Percentiles rank a stretch among this genome's conserved stretches.
These are phyloP conservation scores for Dromas ardeola DNA, from an alignment of 2,113 vertebrate genomes.

Conservation along the genomic window DNA sequence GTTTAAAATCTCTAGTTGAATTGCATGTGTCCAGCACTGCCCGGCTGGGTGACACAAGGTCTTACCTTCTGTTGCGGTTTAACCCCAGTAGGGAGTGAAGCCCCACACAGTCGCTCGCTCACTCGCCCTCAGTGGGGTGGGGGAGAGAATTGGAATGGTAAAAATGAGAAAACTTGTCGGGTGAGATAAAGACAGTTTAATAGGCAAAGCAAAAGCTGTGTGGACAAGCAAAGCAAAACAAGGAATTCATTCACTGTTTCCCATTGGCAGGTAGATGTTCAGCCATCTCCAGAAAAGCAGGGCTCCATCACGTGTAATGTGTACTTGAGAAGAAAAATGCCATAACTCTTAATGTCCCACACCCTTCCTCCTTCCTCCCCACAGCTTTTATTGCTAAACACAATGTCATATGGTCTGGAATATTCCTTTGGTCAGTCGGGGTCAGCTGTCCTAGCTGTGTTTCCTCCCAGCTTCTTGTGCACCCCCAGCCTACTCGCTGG, in stretches of 20 bases:
- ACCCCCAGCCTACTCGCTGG: rapidly evolving
- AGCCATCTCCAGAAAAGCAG: neutral
- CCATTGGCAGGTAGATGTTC: neutral
- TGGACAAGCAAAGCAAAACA: neutral
- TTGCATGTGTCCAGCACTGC: neutral
- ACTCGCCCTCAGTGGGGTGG: rapidly evolving
- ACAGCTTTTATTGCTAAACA: neutral
- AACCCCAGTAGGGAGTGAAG: neutral
- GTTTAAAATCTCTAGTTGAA: neutral
- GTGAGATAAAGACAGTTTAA: neutral
- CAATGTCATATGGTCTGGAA: rapidly evolving
- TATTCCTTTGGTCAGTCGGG: neutral
- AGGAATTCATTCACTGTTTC: neutral
- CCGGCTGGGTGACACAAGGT: neutral
- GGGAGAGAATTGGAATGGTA: neutral
- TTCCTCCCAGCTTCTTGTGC: neutral
- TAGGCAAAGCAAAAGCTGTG: neutral
- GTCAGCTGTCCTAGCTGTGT: neutral
- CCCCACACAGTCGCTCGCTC: rapidly evolving
- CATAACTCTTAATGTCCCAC: rapidly evolving
- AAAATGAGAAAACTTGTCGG: neutral
- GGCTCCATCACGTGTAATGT: rapidly evolving
- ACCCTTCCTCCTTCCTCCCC: neutral
- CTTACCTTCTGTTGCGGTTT: neutral
- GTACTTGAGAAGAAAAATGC: neutral